A percentile compares a stretch with the other conserved stretches of the same genome.
Evolutionary conservation across 2,888 invertebrate genomes (phyloP).

Genomic region (Ariolimax columbianus): DNA sequence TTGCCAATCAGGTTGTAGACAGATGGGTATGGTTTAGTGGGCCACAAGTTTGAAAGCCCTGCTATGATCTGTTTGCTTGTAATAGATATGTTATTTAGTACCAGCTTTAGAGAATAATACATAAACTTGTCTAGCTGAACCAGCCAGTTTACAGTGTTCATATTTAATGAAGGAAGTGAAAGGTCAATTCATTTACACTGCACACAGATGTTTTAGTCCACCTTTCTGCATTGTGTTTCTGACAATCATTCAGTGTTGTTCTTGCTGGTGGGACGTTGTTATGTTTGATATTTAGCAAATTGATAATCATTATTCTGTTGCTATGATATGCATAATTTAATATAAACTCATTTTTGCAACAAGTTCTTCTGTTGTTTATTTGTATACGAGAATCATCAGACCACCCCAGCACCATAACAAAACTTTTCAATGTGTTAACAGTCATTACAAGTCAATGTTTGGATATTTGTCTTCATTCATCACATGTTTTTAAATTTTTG

Average conservation of each 20-base stretch:
- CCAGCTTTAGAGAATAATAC: neutral
- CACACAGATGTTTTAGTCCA: neutral
- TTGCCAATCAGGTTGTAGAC: too few species aligned
- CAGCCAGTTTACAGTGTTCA: neutral
- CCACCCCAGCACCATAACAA: neutral
- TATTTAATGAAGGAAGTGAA: neutral
- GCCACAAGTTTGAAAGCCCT: too few species aligned
- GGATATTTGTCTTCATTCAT: too few species aligned
- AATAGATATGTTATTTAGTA: neutral
- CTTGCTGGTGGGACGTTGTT: slow-evolving; percentile 14
- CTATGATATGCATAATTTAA: slow-evolving; percentile 39
- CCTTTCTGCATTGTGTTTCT: slow-evolving; percentile 20
- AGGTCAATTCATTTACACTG: neutral
- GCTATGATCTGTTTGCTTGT: too few species aligned
- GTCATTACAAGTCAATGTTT: neutral
- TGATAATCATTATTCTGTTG: slow-evolving; percentile 24
- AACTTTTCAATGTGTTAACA: neutral
- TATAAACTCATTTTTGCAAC: slow-evolving; percentile 27
- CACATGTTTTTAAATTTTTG: too few species aligned
- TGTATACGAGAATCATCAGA: neutral
- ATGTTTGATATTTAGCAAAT: neutral
- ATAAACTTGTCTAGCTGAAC: neutral
- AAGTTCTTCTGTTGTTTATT: neutral
- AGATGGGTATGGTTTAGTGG: too few species aligned
- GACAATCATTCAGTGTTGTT: slow-evolving; percentile 38